Evolutionary conservation across 2,797 vertebrate species (phyloP), one percentile per base, ranked within the genome.

Genomic region (Pangasius mekongensis): DNA sequence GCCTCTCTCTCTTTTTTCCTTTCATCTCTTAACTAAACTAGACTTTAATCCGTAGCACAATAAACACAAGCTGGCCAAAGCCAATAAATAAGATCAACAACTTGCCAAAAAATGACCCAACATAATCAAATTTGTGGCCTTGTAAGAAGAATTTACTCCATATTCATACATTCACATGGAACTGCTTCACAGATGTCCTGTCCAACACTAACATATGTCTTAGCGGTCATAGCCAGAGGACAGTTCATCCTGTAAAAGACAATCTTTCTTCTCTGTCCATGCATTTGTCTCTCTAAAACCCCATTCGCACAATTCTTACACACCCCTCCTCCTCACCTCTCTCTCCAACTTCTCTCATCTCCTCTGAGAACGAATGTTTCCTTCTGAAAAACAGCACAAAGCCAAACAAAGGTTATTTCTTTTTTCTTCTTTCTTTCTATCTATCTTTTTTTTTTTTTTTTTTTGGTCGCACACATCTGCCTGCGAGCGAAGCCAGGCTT

Each of bases 351-450:
- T 82, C 85, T 84, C 90, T 86, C 73, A 18, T 87, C 58, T 85
- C 39, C 77, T 58, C 56, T 18, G 89, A 93, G 87, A 87, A 89
- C 83, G 90, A 92, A 92, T 89, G 89, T 88, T 90, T 85, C 92
- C 87, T 90, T 91, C 80, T 90, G 89, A 94, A 95, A 93, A 89
- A 91, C 76, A 94, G 91, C 90, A 91, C 91, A 94, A 92, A 92
- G 93, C 92, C 92, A 94, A 95, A 95, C 93, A 94, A 95, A 95
- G 92, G 90, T 89, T 90, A 86, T 91, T 93, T 83, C 69, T 86
- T 22, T 66, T 87, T 86, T 60, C 36, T 69, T 22, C 54, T 77
- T 89, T 47, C 64, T 18, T 49, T 47, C 24, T 74, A 47, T 74
- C 47, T 16, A 91, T 93, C 84, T 64, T 86, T 22, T 83, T 89